phyloP scores from a whole-genome alignment of 2,888 invertebrate species.

The Neocrepidodera transversa region DNA sequence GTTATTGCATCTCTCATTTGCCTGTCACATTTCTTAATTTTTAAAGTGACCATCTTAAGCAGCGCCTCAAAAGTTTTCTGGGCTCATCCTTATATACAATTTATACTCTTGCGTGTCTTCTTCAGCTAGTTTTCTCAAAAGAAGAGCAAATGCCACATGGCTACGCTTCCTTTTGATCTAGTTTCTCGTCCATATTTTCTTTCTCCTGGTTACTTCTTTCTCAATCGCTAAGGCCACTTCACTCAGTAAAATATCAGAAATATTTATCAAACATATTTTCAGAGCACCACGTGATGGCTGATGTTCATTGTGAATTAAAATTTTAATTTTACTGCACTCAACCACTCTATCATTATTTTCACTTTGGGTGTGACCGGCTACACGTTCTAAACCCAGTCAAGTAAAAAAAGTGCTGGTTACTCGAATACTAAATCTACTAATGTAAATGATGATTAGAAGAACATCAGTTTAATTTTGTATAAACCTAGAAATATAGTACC shows the following conservation, averaged over 20 bases:
- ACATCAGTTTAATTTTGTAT: too few species aligned
- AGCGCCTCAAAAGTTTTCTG: conserved; percentile 15
- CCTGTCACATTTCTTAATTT: not conserved
- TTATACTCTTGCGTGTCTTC: not conserved
- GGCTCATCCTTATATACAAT: not conserved
- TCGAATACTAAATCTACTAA: not conserved
- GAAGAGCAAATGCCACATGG: conserved; percentile 16
- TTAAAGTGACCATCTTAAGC: conserved; percentile 20
- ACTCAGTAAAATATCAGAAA: not conserved
- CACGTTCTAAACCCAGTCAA: not conserved
- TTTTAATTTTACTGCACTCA: not conserved
- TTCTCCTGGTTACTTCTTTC: conserved; percentile 10
- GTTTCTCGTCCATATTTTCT: conserved; percentile 16
- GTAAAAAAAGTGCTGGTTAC: not conserved
- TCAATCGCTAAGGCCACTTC: not conserved
- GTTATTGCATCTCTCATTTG: too few species aligned
- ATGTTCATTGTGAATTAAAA: not conserved
- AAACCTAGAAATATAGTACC: too few species aligned
- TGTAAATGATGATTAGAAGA: too few species aligned
- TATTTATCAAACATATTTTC: not conserved
- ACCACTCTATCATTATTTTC: not conserved
- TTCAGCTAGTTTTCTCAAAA: conserved; percentile 22
- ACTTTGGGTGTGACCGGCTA: not conserved
- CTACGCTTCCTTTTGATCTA: conserved; percentile 20
- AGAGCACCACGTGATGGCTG: not conserved